Base-by-base conservation (phyloP, 2,113 vertebrate species). In the Mobula hypostoma region DNA sequence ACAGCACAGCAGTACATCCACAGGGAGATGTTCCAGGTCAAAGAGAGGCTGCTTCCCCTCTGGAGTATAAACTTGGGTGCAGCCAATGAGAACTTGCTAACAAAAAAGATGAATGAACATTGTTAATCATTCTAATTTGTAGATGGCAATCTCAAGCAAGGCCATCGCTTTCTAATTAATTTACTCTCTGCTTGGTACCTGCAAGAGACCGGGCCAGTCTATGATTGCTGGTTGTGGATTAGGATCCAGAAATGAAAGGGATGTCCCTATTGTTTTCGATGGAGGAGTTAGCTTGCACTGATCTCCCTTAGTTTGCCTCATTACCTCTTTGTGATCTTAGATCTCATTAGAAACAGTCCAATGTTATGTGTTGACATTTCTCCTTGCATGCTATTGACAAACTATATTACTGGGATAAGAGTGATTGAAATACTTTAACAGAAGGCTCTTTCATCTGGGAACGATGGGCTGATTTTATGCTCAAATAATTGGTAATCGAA, bases 31-130 rank as follows among this genome's bases (percentile, higher is more conserved):
- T 29, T 66, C 17, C 61, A 40, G 88, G 63, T 70, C 88, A 91
- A 66, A 36, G 32, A 91, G 87, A 91, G 88, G 66, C 32, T 91
- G 88, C 21, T 70, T 91, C n/a, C 68, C 66, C 87, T 90, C n/a
- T 63, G 63, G 61, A 90, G 5, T 61, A n/a, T 58, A 88, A 27
- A 11, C 85, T 29, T 88, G 85, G 85, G 61, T 4, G 5, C 29
- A 66, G 87, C 29, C 29, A 90, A 32, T 68, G n/a, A 90, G n/a
- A 48, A 58, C 27, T 85, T 56, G 9, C 21, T 29, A 9, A 12
- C 27, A 56, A 70, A 70, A 48, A 70, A 70, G 9, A 15, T 70
- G 82, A 85, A 85, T 85, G 82, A 56, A 85, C 48, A 85, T 85
- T 58, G 21, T 85, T 68, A 68, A 91, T 70, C n/a, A 85, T 70